Base-by-base conservation (phyloP, 53 echinoderm and acorn worm species). In the Crossaster papposus region DNA sequence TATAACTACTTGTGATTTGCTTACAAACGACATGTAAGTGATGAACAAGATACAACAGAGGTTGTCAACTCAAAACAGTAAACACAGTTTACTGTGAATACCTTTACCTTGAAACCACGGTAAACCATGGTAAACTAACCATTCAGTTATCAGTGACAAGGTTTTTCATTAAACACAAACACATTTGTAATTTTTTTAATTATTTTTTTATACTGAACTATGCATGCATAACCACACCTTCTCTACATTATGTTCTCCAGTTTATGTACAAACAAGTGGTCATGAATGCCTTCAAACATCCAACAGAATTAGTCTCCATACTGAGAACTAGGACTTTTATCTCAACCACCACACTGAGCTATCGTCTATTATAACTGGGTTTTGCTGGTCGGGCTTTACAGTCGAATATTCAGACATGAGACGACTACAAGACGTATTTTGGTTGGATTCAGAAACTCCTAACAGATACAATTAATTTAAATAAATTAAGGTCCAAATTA, bases 191-290 rank as follows among this genome's bases (percentile, higher is more conserved):
- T 76, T 24, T 51, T 32, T 85, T 85, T 34, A 62, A 54, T 58
- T 74, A 50, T 84, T 84, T 70, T 22, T 84, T 52, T 26, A 87
- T 77, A 55, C 62, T 38, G 77, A 87, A 52, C 87, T 87, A 87
- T 75, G 87, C 87, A 87, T 87, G 87, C 87, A 87, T 87, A 87
- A 87, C 75, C 77, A 77, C 62, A 87, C 68, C 83, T 68, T 44
- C 36, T 32, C 63, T 81, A 74, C 75, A 35, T 9, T 34, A 74
- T 33, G 22, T 74, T 74, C 18, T 17, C 75, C 36, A 3, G 14
- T 87, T 76, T 87, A 87, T 87, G 87, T 87, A 87, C 87, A 87
- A 76, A 72, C 26, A 68, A 68, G 15, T 73, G 74, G 68, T 82
- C 64, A 64, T 82, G 82, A 37, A 65, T 82, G 82, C 51, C 44